Evolutionary conservation across 2,113 vertebrate species (phyloP).

Genomic region (Scortum barcoo): DNA sequence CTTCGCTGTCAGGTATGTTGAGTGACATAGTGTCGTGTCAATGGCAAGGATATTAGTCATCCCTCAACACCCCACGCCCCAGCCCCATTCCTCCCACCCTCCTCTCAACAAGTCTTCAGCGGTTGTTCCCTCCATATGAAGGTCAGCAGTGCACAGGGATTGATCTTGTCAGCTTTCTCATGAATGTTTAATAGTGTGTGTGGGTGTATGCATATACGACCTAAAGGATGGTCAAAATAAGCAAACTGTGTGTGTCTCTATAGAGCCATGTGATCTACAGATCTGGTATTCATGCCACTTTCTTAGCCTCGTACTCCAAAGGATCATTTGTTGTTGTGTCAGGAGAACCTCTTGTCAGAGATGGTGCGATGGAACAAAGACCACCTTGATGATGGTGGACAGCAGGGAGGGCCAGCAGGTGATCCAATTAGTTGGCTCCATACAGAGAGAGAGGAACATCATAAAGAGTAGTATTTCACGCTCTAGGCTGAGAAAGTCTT

Average conservation of each 20-base stretch:
- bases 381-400: constrained; percentile 58
- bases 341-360: constrained; percentile 48
- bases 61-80: constrained; percentile 20
- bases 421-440: constrained; percentile 65
- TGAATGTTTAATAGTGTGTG: constrained; percentile 35
- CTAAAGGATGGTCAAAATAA: background rate
- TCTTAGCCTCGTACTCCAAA: constrained; percentile 7
- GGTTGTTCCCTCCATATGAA: constrained; percentile 37
- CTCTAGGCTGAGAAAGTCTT: constrained; percentile 18
- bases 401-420: constrained; percentile 52
- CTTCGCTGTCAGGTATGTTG: constrained; percentile 53
- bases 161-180: constrained; percentile 38
- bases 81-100: constrained; percentile 22
- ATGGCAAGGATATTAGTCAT: constrained; percentile 41
- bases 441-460: constrained; percentile 40
- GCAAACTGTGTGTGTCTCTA: background rate
- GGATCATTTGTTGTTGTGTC: constrained; percentile 57
- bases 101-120: constrained; percentile 50
- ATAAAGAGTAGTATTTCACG: constrained; percentile 13
- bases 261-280: background rate
- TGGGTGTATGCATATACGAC: background rate
- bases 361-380: constrained; percentile 57
- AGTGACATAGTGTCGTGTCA: constrained; percentile 37
- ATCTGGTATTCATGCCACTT: constrained; percentile 21
- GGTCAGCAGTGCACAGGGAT: constrained; percentile 33